phyloP scores from a whole-genome alignment of 2,113 vertebrate species.

The Notothenia coriiceps region DNA sequence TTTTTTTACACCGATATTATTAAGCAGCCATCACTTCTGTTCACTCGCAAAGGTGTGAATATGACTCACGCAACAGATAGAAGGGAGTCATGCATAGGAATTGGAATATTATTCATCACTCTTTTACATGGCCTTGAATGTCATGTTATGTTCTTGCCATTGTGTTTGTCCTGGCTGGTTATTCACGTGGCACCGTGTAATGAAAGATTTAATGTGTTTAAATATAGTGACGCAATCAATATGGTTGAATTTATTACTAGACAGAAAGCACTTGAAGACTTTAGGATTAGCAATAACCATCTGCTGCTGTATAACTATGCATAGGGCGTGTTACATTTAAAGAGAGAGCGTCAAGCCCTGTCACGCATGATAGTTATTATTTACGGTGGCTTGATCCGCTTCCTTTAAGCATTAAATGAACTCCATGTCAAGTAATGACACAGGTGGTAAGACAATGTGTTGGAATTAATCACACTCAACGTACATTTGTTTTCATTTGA shows the following conservation, averaged over 20 bases:
- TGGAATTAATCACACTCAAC: constrained; percentile 69
- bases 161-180: constrained; percentile 9
- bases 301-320: background rate
- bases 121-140: constrained; percentile 10
- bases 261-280: background rate
- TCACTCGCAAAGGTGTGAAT: constrained; percentile 33
- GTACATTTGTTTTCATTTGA: constrained; percentile 57
- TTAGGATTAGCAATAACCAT: constrained; percentile 3
- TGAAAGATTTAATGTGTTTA: constrained; percentile 18
- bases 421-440: constrained; percentile 46
- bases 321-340: constrained; percentile 8
- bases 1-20: background rate
- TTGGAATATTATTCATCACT: constrained; percentile 33
- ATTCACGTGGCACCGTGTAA: constrained; percentile 6
- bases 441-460: constrained; percentile 62
- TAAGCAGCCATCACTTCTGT: constrained; percentile 6
- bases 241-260: constrained; percentile 1
- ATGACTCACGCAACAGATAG: constrained; percentile 28
- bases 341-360: background rate
- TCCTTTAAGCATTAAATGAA: constrained; percentile 60
- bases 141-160: constrained; percentile 1
- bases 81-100: constrained; percentile 43
- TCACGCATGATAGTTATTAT: constrained; percentile 50
- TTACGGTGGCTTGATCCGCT: constrained; percentile 36
- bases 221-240: background rate